Percentiles rank a stretch among this genome's conserved stretches.
These are phyloP conservation scores for Psylliodes chrysocephalus DNA, from an alignment of 2,888 invertebrate species.

Conservation along the genomic window DNA sequence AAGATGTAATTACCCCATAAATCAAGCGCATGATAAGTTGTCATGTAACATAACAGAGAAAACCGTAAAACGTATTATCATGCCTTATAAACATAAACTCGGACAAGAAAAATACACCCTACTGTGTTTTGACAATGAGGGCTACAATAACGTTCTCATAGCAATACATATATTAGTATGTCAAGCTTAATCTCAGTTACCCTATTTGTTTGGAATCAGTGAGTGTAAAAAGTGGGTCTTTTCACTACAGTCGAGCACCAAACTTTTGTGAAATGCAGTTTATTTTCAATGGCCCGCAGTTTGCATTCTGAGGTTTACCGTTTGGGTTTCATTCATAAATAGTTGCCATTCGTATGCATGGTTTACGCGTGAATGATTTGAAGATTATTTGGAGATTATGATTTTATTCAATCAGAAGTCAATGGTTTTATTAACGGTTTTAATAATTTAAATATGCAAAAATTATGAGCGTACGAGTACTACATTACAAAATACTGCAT, in stretches of 20 bases:
- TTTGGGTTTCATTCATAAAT: conserved; percentile 27
- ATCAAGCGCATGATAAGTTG: conserved; percentile 39
- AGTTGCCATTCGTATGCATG: conserved; percentile 22
- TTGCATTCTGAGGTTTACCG: conserved; percentile 19
- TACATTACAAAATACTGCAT: too few relatives aligned
- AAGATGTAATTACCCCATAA: conserved; percentile 35
- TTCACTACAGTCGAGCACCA: conserved; percentile 32
- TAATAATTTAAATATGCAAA: too few relatives aligned
- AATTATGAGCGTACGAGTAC: too few relatives aligned
- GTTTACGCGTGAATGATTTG: conserved; percentile 22
- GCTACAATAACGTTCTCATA: conserved; percentile 56
- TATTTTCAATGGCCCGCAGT: conserved; percentile 14
- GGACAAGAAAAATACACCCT: conserved; percentile 45
- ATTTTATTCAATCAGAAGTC: conserved; percentile 19
- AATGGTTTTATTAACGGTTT: background rate
- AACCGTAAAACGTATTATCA: conserved; percentile 42
- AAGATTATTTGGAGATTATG: conserved; percentile 14
- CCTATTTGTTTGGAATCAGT: conserved; percentile 56
- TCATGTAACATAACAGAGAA: conserved; percentile 41
- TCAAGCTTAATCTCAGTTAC: conserved; percentile 55
- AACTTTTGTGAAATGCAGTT: conserved; percentile 23
- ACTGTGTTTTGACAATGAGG: conserved; percentile 53
- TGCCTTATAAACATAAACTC: conserved; percentile 42
- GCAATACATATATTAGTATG: conserved; percentile 56
- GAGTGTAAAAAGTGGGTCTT: conserved; percentile 56